Evolutionary conservation across 1,140 invertebrate species (phyloP).

Genomic region (Brachionus calyciflorus): DNA sequence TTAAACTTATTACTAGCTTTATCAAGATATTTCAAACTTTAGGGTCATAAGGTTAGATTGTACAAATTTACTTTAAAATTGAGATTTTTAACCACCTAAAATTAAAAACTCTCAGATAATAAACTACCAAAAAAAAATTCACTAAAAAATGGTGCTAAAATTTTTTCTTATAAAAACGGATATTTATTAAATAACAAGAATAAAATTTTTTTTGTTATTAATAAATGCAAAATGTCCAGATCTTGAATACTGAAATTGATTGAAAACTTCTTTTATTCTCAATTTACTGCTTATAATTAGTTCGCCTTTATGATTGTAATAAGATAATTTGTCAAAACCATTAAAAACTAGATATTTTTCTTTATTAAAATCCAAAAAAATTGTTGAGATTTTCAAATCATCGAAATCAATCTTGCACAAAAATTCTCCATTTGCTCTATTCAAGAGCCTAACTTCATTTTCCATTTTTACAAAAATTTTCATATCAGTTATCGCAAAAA

Average conservation of each 20-base stretch:
- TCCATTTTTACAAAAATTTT: conserved; percentile 25
- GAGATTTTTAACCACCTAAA: no score
- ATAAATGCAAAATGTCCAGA: conserved; percentile 19
- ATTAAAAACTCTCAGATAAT: no score
- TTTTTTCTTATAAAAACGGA: not conserved
- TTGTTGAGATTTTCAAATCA: not conserved
- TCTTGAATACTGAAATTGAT: conserved; percentile 14
- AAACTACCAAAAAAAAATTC: no score
- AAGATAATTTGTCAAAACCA: not conserved
- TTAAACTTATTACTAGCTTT: no score
- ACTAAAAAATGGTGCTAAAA: not conserved
- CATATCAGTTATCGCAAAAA: not conserved
- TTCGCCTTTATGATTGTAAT: conserved; percentile 31
- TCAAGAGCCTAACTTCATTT: not conserved
- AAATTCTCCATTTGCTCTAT: not conserved
- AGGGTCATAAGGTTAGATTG: no score
- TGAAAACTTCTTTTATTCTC: not conserved
- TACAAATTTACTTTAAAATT: no score
- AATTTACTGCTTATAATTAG: not conserved
- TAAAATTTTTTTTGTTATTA: conserved; percentile 24
- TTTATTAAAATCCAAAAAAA: conserved; percentile 30
- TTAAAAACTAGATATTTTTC: conserved; percentile 14
- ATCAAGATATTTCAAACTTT: no score
- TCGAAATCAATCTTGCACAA: not conserved
- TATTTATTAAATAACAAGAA: conserved; percentile 6